Evolutionary conservation across 2,888 invertebrate species (phyloP), one percentile per base, ranked within the genome.

Genomic region (Apotomis betuletana): DNA sequence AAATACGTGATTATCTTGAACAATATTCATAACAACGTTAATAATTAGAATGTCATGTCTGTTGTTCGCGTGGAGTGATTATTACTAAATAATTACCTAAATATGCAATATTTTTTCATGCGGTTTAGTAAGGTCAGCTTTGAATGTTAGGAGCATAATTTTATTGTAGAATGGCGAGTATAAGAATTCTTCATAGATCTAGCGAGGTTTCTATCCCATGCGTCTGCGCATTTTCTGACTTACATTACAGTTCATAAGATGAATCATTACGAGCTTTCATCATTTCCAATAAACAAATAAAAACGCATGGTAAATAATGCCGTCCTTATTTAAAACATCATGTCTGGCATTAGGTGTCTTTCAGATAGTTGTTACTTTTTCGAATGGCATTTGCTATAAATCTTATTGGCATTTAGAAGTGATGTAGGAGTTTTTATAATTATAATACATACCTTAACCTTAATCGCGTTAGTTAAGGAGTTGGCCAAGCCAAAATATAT

Each of bases 91-190:
- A 75, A 79, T 76, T 75, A 80, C 78, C 74, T 72, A 69, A 81
- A 83, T 84, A 88, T 82, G 85, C 83, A 84, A 88, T 90, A 90
- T 89, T 90, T 90, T 90, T 89, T 85, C 89, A 90, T 87, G 87
- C 85, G 79, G 84, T 77, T 80, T 83, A 83, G 82, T 79, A 79
- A 81, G 80, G 81, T 83, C 82, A 79, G 92, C 92, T 92, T 92
- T 92, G 85, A 81, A 83, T 92, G 91, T 91, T 89, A 88, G 85
- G 76, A 81, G 83, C 76, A 76, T 83, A 81, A 82, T 74, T 76
- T 76, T 88, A 88, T 74, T 76, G 76, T 88, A 88, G 85, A 77
- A 75, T 74, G 79, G 77, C 80, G 78, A 80, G 81, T 70, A 82
- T 89, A 88, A 85, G 70, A 65, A 81, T 77, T 83, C 79, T 88